Evolutionary conservation across 2,888 invertebrate genomes (phyloP).

Genomic region (Nasonovia ribisnigri): DNA sequence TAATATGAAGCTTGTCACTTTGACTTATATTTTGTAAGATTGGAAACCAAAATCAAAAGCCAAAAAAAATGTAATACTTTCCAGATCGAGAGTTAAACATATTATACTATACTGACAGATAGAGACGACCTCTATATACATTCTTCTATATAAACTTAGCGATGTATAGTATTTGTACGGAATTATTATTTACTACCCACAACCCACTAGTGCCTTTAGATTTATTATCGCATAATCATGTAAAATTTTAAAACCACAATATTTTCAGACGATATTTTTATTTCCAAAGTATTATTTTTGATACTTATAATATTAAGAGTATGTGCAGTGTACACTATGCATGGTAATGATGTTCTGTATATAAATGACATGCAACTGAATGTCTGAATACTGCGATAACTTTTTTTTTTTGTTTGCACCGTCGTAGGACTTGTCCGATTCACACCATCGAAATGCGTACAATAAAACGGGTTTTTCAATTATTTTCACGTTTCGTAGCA

Average conservation of each 20-base stretch:
- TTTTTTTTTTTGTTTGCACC: background rate
- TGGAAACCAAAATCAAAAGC: too few species aligned
- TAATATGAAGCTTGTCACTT: too few species aligned
- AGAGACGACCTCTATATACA: too few species aligned
- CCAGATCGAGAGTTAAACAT: background rate
- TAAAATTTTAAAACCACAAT: background rate
- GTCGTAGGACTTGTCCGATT: background rate
- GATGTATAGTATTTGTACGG: background rate
- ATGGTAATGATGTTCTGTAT: background rate
- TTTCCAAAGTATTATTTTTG: background rate
- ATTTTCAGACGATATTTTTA: background rate
- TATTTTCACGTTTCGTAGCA: background rate
- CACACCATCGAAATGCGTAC: too few species aligned
- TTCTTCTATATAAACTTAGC: background rate
- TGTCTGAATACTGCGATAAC: background rate
- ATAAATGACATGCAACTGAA: background rate
- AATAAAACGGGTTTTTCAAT: constrained; percentile 1
- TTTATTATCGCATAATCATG: background rate
- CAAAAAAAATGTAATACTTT: too few species aligned
- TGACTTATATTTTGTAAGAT: too few species aligned
- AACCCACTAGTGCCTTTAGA: background rate
- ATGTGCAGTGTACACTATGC: background rate
- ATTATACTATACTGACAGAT: background rate
- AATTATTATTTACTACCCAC: background rate
- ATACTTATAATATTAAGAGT: background rate